Evolutionary conservation across 2,888 invertebrate species (phyloP), one percentile per base, ranked within the genome.

Genomic region (Steinernema carpocapsae): DNA sequence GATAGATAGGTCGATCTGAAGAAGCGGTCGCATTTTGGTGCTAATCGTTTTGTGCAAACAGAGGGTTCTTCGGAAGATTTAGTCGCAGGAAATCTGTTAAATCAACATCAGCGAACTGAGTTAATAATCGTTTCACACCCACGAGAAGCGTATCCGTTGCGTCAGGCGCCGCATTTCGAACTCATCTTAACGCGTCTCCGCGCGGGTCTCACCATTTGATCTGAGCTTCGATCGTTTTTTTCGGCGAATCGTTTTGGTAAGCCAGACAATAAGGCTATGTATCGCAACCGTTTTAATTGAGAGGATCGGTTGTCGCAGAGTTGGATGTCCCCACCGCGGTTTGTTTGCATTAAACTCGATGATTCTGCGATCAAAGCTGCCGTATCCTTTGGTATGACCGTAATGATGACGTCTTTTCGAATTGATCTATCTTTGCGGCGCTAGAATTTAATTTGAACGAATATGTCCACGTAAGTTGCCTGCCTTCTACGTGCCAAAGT

Each of bases 331-430:
- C 37, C 12, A 32, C 17, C 64, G 26, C 64, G 7, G 19, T 64
- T 64, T 64, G 64, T 64, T 64, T 64, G 64, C 64, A 64, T 64
- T 64, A 64, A 64, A 64, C 64, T 64, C 64, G 32, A 64, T 64
- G 29, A 64, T 32, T 37, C 17, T 26, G 29, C 64, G 64, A 64
- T 64, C 64, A 64, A 64, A 64, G 64, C 64, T 64, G 64, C 64
- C 32, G 64, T 64, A 64, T 64, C 64, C 64, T 64, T 64, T 64
- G 64, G 32, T 17, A 19, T 29, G 37, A 32, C 37, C 32, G 64
- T 64, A 64, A 64, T 37, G 64, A 52, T 22, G 52, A 24, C 24
- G 22, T 24, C 48, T 14, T 12, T 2, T 22, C 24, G 10, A 52
- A 52, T 52, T 52, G 19, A 37, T 37, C 37, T 10, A 37, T 10